These are phyloP conservation scores for Rhadinocentrus ornatus DNA, from an alignment of 2,797 vertebrate species.

Conservation along the genomic window DNA sequence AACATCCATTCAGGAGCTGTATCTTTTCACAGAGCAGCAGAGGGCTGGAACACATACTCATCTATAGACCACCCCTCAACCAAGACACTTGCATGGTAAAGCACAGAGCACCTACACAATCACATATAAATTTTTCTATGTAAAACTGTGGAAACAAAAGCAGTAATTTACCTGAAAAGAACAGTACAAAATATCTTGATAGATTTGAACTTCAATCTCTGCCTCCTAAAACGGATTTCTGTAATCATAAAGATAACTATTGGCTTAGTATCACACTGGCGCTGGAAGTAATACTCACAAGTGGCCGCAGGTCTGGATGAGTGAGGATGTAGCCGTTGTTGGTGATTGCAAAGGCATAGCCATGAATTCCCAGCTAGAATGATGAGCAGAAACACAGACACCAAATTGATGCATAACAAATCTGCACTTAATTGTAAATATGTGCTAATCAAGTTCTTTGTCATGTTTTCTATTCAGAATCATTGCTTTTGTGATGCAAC, in stretches of 20 bases:
- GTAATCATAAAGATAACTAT: conserved; percentile 30
- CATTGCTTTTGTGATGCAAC: conserved; percentile 35
- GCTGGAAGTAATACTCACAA: conserved; percentile 85
- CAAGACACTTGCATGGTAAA: conserved; percentile 24
- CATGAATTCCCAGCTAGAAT: conserved; percentile 94
- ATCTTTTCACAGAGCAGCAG: conserved; percentile 78
- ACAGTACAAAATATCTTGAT: conserved; percentile 44
- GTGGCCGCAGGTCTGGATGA: conserved; percentile 94
- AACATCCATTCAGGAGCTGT: conserved; percentile 87
- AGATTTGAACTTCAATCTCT: conserved; percentile 46
- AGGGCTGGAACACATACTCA: conserved; percentile 75
- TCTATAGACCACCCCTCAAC: conserved; percentile 65
- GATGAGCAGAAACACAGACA: conserved; percentile 46
- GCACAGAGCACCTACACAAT: conserved; percentile 17
- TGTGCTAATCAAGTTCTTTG: conserved; percentile 68
- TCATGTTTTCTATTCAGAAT: conserved; percentile 58
- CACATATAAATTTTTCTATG: conserved; percentile 33
- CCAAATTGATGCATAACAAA: conserved; percentile 28
- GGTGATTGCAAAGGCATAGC: conserved; percentile 98
- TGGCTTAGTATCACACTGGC: conserved; percentile 13
- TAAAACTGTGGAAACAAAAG: conserved; percentile 38
- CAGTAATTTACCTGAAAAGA: conserved; percentile 55
- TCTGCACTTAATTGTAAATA: conserved; percentile 42
- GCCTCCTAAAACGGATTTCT: conserved; percentile 21
- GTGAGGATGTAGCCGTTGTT: conserved; percentile 99